phyloP scores from a whole-genome alignment of 2,113 vertebrate genomes.

The Macheiramphus alcinus region DNA sequence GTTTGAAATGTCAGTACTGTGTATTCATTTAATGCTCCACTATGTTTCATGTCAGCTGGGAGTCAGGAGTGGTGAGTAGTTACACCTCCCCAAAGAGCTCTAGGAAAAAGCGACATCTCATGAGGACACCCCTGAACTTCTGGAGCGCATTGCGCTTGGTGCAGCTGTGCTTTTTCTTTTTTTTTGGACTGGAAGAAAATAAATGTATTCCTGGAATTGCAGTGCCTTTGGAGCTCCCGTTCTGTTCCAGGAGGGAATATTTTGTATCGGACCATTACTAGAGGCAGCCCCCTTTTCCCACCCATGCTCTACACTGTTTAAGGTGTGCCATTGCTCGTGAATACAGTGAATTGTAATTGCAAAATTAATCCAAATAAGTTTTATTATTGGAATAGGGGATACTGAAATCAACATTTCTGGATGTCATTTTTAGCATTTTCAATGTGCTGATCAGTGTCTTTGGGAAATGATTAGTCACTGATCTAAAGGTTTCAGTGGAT shows the following conservation, averaged over 20 bases:
- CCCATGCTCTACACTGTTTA: not conserved
- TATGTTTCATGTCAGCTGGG: not conserved
- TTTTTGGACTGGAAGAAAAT: not conserved
- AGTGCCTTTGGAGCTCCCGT: conserved; percentile 20
- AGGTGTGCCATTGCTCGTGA: not conserved
- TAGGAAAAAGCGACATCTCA: conserved; percentile 7
- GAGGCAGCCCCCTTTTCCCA: not conserved
- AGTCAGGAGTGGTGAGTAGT: conserved; percentile 7
- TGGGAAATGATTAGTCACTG: not conserved
- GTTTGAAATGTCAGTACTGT: not conserved
- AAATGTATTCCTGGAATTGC: not conserved
- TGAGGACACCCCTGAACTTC: not conserved
- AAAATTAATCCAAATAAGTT: not conserved
- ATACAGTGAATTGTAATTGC: not conserved
- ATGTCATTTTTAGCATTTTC: not conserved
- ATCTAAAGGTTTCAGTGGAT: not conserved
- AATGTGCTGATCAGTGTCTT: not conserved
- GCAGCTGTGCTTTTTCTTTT: conserved; percentile 28
- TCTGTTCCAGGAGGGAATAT: conserved; percentile 17
- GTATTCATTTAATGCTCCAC: not conserved
- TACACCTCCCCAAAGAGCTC: not conserved
- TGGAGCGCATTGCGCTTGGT: not conserved
- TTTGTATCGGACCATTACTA: not conserved
- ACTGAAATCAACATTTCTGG: not conserved
- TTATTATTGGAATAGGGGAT: not conserved